A percentile compares a stretch with the other conserved stretches of the same genome.
Conservation (phyloP, 2,113 vertebrate species). For the Phalacrocorax aristotelis region DNA sequence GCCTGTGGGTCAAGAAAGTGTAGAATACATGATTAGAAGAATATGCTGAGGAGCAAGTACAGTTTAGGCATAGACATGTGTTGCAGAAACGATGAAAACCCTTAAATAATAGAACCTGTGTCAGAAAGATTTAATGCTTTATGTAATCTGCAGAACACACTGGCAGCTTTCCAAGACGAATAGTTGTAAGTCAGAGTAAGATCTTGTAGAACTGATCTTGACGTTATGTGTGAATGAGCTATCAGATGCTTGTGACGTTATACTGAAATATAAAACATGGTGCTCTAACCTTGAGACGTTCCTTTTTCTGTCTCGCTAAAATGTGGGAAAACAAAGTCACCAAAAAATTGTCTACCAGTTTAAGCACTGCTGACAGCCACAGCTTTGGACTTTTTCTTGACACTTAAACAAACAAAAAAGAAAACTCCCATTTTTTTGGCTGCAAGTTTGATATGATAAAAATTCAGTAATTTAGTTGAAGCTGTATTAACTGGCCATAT, state of each 20-base stretch:
- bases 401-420: background rate
- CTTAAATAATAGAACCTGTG: background rate
- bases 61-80: background rate
- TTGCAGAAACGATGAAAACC: background rate
- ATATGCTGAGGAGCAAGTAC: background rate
- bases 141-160: background rate
- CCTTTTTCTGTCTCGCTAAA: background rate
- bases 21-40: background rate
- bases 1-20: background rate
- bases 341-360: background rate
- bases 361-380: background rate
- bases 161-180: slow-evolving; percentile 2
- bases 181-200: background rate
- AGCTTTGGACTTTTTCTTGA: background rate
- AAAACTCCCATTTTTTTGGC: background rate
- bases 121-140: background rate
- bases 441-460: background rate
- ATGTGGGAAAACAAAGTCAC: background rate
- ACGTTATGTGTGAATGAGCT: background rate
- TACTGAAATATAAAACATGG: background rate
- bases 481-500: background rate
- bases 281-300: background rate
- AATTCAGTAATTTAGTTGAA: background rate
- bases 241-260: background rate
- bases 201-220: background rate